phyloP scores from a whole-genome alignment of 2,797 vertebrate species.

The Rhynchonycteris naso region DNA sequence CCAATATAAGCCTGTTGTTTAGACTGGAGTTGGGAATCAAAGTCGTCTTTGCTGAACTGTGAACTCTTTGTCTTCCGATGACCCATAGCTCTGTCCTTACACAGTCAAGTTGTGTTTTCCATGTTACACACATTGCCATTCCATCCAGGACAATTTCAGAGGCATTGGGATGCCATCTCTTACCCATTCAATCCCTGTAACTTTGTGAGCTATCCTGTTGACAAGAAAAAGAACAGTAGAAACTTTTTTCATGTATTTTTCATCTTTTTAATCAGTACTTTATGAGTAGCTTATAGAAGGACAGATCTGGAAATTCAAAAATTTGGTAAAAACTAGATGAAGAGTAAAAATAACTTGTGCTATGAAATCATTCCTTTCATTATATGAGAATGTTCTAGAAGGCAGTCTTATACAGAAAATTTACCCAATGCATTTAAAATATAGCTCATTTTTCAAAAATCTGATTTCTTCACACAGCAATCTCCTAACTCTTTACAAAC shows the following conservation, averaged over 20 bases:
- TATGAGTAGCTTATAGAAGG: background rate
- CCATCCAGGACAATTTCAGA: background rate
- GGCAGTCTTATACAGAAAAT: background rate
- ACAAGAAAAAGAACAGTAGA: background rate
- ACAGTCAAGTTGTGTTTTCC: background rate
- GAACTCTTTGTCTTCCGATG: background rate
- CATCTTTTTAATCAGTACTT: background rate
- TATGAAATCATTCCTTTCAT: background rate
- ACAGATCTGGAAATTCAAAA: background rate
- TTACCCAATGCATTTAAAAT: background rate
- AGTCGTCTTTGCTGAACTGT: background rate
- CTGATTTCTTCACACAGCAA: background rate
- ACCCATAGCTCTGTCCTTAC: rapidly evolving
- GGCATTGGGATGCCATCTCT: background rate
- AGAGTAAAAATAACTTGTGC: background rate
- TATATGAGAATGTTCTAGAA: background rate
- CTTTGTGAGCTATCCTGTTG: background rate
- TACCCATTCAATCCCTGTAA: background rate
- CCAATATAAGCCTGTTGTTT: too few species aligned
- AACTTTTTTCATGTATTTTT: background rate
- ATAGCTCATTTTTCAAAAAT: background rate
- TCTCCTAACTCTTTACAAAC: background rate
- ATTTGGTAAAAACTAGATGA: background rate
- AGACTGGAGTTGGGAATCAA: background rate
- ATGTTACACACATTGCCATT: background rate